Evolutionary conservation across 1,140 invertebrate genomes (phyloP).

Genomic region (Chironomus striatipennis): DNA sequence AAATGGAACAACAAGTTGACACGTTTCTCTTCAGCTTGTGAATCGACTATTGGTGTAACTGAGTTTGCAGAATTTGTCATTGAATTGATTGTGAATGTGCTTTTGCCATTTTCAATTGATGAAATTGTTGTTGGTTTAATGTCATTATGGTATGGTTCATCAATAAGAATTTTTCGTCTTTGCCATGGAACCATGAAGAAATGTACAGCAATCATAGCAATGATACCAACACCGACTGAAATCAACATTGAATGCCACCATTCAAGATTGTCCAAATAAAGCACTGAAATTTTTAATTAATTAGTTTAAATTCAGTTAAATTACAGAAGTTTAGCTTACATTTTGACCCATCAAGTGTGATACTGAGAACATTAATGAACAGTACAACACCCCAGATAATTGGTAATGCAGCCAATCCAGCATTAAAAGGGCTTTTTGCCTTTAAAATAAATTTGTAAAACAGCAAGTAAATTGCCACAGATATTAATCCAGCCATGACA

Average conservation of each 20-base stretch:
- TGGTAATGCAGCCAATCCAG: constrained; percentile 76
- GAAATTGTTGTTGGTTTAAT: constrained; percentile 45
- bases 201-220: constrained; percentile 63
- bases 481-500: constrained; percentile 81
- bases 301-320: neutral
- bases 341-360: constrained; percentile 86
- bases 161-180: constrained; percentile 51
- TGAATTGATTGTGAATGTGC: constrained; percentile 32
- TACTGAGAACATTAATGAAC: constrained; percentile 85
- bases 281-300: constrained; percentile 48
- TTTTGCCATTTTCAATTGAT: constrained; percentile 40
- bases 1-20: constrained; percentile 83
- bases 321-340: constrained; percentile 52
- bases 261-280: constrained; percentile 82
- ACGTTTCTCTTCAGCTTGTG: constrained; percentile 39
- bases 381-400: constrained; percentile 89
- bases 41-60: constrained; percentile 53
- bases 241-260: constrained; percentile 70
- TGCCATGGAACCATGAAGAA: constrained; percentile 76
- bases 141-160: constrained; percentile 45
- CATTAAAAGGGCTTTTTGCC: constrained; percentile 67
- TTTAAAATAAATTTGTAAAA: constrained; percentile 75
- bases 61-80: constrained; percentile 40
- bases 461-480: constrained; percentile 68
- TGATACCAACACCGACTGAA: constrained; percentile 57